phyloP scores from a whole-genome alignment of 2,888 invertebrate genomes.

The Tryphoninae sp. region DNA sequence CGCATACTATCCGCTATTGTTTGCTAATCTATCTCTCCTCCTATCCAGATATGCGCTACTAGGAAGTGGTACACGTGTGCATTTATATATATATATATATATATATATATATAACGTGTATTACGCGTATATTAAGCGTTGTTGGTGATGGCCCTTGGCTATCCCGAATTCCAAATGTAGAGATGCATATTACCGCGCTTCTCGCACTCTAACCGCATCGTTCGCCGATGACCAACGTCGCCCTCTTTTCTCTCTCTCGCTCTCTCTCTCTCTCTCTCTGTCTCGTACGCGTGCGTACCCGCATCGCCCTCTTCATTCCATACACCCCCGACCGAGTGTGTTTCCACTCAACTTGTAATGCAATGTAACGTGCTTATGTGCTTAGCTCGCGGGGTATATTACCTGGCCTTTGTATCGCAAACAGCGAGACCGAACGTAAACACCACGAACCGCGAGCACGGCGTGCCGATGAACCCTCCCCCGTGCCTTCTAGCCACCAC shows the following conservation, averaged over 20 bases:
- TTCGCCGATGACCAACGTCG: slow-evolving; percentile 35
- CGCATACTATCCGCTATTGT: slow-evolving; percentile 10
- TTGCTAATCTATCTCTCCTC: slow-evolving; percentile 32
- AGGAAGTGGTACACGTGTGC: slow-evolving; percentile 2
- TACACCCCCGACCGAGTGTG: slow-evolving; percentile 58
- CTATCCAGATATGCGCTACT: slow-evolving; percentile 21
- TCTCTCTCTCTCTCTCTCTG: slow-evolving; percentile 8
- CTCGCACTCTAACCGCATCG: slow-evolving; percentile 38
- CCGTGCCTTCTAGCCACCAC: not conserved
- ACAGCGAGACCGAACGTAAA: slow-evolving; percentile 70
- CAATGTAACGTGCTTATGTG: slow-evolving; percentile 71
- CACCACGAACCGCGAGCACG: slow-evolving; percentile 56
- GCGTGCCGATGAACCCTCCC: slow-evolving; percentile 39
- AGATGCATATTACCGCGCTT: slow-evolving; percentile 47
- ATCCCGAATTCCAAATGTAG: slow-evolving; percentile 48
- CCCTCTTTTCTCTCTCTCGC: slow-evolving; percentile 1
- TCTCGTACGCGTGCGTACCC: slow-evolving; percentile 12
- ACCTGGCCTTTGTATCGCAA: slow-evolving; percentile 71
- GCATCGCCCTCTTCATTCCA: slow-evolving; percentile 8
- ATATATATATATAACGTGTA: slow-evolving; percentile 33
- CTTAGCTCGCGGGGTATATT: slow-evolving; percentile 68
- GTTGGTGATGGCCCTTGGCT: slow-evolving; percentile 42
- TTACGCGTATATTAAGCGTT: slow-evolving; percentile 56
- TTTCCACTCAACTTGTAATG: slow-evolving; percentile 73
- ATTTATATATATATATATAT: slow-evolving; percentile 18